Evolutionary conservation across 2,797 vertebrate species (phyloP), one percentile per base, ranked within the genome.

Genomic region (Gymnoscopelus microlampas): DNA sequence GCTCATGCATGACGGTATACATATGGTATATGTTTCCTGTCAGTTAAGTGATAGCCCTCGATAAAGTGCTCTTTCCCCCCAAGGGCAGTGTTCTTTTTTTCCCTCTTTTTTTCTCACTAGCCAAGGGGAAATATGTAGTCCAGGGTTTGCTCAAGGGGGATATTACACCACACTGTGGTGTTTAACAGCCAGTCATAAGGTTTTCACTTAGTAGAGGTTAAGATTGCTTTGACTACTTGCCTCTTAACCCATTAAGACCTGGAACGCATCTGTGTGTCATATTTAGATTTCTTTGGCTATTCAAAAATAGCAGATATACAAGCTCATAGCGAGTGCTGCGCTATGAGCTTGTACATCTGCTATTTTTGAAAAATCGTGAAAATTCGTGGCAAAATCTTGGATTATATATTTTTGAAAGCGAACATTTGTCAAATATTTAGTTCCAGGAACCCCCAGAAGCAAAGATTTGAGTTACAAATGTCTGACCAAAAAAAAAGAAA

Each of bases 1-100:
- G 4, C 58, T 64, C 69, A 72, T 60, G 66, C 49, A 15, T 68
- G 85, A 87, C 73, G 67, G 67, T 67, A 68, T 67, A 68, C 91
- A 93, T 83, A 91, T 89, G 87, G 77, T 87, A n/a, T 50, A 79
- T 2, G 57, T 91, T 93, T 90, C 86, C 88, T 88, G 83, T 71
- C 71, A 58, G 75, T 73, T 72, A 76, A 80, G 60, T 72, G 77
- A 89, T 74, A 71, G 35, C 63, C 56, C 76, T 83, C 59, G 24
- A 68, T 50, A 60, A 63, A 62, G 65, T 53, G 66, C 39, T 73
- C 32, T 57, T 70, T 60, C 26, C 26, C 53, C 61, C 51, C n/a
- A 10, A 24, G 6, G 61, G 53, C 58, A 66, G 35, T 77, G 1
- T 19, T 80, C 72, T 81, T 73, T 69, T 53, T 10, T 44, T 44